Evolutionary conservation across 2,888 invertebrate species (phyloP).

Genomic region (Terebella lapidaria): DNA sequence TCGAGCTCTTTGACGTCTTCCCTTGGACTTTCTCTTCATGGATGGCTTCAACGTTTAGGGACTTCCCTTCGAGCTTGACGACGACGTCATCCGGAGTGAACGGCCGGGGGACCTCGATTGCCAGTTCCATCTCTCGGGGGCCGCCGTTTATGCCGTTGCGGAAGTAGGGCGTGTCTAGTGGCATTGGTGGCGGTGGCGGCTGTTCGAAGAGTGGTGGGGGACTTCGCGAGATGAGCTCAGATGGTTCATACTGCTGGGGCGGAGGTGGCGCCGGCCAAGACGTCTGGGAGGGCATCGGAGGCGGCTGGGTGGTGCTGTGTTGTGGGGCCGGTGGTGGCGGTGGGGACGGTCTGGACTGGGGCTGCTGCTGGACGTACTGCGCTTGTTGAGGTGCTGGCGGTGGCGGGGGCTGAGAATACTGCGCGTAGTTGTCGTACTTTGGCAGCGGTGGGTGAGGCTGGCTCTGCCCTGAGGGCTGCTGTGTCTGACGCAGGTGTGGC

Average conservation of each 20-base stretch:
- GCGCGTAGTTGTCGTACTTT: background rate
- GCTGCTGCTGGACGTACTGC: background rate
- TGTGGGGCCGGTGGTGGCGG: background rate
- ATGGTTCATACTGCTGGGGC: background rate
- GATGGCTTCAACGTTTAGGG: constrained; percentile 16
- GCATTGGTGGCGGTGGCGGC: background rate
- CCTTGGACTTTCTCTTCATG: constrained; percentile 18
- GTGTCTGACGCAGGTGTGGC: background rate
- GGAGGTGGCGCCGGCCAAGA: constrained; percentile 9
- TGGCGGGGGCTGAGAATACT: background rate
- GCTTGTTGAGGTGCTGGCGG: background rate
- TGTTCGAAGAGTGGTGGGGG: background rate
- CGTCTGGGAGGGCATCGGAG: constrained; percentile 1
- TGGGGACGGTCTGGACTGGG: background rate
- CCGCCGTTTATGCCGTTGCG: background rate
- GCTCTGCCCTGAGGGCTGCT: background rate
- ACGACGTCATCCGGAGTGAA: constrained; percentile 21
- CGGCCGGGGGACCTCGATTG: constrained; percentile 16
- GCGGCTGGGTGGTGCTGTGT: background rate
- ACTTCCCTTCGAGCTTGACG: constrained; percentile 21
- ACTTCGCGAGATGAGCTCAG: constrained; percentile 4
- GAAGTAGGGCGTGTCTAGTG: constrained; percentile 5
- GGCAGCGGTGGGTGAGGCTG: background rate
- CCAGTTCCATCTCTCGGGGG: constrained; percentile 12
- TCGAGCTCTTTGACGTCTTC: constrained; percentile 15